A percentile compares a stretch with the other conserved stretches of the same genome.
phyloP scores from a whole-genome alignment of 1,140 invertebrate genomes.

The Diabrotica undecimpunctata region DNA sequence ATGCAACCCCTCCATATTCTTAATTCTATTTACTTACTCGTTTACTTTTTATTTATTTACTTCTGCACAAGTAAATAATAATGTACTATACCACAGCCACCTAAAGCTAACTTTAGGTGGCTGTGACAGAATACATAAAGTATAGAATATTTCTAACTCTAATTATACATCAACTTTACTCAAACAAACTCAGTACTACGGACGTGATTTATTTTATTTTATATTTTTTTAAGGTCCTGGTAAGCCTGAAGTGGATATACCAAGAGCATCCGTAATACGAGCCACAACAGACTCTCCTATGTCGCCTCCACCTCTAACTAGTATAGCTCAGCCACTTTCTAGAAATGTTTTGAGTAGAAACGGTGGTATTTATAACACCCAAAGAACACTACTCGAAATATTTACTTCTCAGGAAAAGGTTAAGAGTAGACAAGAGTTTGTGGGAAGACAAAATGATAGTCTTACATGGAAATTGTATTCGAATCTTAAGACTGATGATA shows the following conservation, averaged over 20 bases:
- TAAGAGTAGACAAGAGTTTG: slow-evolving; percentile 71
- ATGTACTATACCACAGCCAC: too few species aligned
- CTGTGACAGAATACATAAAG: too few species aligned
- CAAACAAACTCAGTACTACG: too few species aligned
- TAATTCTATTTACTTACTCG: neutral
- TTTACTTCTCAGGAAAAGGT: slow-evolving; percentile 54
- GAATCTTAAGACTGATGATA: slow-evolving; percentile 59
- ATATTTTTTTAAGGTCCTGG: slow-evolving; percentile 23
- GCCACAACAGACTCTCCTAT: slow-evolving; percentile 80
- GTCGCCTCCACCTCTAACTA: slow-evolving; percentile 61
- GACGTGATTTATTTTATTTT: too few species aligned
- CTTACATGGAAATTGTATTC: slow-evolving; percentile 75
- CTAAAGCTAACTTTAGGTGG: too few species aligned
- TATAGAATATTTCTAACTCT: neutral
- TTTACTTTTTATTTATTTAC: neutral
- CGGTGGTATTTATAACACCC: slow-evolving; percentile 38
- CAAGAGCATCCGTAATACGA: slow-evolving; percentile 66
- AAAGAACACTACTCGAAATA: slow-evolving; percentile 64
- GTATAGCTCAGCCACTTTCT: slow-evolving; percentile 39
- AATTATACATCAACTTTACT: too few species aligned
- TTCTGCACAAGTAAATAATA: too few species aligned
- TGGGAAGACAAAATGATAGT: slow-evolving; percentile 65
- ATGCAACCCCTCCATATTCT: neutral
- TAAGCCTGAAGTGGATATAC: slow-evolving; percentile 42
- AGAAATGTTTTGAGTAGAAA: slow-evolving; percentile 27